Evolutionary conservation across 2,888 invertebrate species (phyloP), one percentile per base, ranked within the genome.

Genomic region (Melanostoma mellinum): DNA sequence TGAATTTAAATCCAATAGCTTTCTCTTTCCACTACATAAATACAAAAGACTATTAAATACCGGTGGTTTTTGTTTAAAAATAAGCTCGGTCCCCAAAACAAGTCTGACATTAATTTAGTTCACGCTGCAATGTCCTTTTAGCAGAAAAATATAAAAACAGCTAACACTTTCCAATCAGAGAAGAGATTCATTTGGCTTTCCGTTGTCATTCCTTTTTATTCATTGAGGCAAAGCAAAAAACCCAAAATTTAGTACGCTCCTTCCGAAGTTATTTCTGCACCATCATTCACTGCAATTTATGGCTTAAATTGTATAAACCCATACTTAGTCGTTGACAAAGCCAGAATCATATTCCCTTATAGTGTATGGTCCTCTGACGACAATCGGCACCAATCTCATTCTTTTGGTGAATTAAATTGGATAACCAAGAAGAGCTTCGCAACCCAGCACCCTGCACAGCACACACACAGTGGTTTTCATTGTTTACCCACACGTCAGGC

Each of bases 361-460:
- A 50, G 48, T 52, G 33, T 20, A 35, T 38, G 38, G 9, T 8
- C 58, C 60, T 67, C 60, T 55, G 67, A 55, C 53, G 73, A 56
- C 74, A 69, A 79, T 79, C 79, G 68, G 55, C 50, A 48, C 68
- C 68, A 67, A 10, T 3, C 44, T 60, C 72, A 78, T 78, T 72
- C 78, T 74, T 48, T 79, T 50, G 79, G 79, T 42, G 68, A 79
- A 79, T 74, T 74, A 79, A 79, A 79, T 79, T 79, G 79, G 79
- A 79, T 79, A 79, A 79, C 55, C 61, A 79, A 56, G 63, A 55
- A 69, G 58, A 38, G 56, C 55, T 50, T 52, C 9, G 46, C 61
- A 38, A 53, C 52, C 53, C 72, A 20, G n/a, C n/a, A n/a, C n/a
- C n/a, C 20, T 1, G 20, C 20, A 20, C 60, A 65, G 78, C 30